Evolutionary conservation across 1,140 invertebrate species (phyloP).

Genomic region (Oedothorax gibbosus): DNA sequence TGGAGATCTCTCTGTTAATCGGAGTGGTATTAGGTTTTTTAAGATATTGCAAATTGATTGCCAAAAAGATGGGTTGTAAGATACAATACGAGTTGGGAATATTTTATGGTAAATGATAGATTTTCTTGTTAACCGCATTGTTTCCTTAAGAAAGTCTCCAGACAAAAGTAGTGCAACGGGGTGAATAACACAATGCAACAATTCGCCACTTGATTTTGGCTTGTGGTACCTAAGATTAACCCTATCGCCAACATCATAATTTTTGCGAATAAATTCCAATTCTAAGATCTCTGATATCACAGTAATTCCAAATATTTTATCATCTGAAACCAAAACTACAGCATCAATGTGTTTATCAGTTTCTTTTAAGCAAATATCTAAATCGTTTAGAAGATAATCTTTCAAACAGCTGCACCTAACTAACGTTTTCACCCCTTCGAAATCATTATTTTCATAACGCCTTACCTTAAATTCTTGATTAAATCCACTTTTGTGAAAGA

Average conservation of each 20-base stretch:
- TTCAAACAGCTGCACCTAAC: slow-evolving; percentile 37
- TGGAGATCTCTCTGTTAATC: background rate
- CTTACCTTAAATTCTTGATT: background rate
- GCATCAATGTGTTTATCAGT: background rate
- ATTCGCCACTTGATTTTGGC: background rate
- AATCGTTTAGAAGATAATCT: slow-evolving; percentile 31
- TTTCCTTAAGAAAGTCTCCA: slow-evolving; percentile 33
- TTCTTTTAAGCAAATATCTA: background rate
- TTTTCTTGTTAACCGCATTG: slow-evolving; percentile 22
- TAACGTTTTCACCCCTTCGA: background rate
- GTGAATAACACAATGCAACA: slow-evolving; percentile 38
- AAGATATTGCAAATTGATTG: slow-evolving; percentile 50
- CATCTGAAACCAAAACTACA: background rate
- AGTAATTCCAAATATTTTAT: slow-evolving; percentile 42
- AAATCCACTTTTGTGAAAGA: slow-evolving; percentile 34
- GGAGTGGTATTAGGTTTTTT: slow-evolving; percentile 17
- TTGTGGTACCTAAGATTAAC: slow-evolving; percentile 35
- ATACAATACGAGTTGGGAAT: background rate
- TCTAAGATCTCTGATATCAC: slow-evolving; percentile 14
- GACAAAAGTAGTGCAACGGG: slow-evolving; percentile 25
- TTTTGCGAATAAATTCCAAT: slow-evolving; percentile 13
- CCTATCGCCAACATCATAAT: slow-evolving; percentile 15
- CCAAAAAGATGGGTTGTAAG: slow-evolving; percentile 30
- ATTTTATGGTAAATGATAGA: slow-evolving; percentile 42
- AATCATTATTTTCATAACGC: background rate